Conservation (phyloP, 1,140 invertebrate genomes). For the Aphaenogaster ashmeadi region DNA sequence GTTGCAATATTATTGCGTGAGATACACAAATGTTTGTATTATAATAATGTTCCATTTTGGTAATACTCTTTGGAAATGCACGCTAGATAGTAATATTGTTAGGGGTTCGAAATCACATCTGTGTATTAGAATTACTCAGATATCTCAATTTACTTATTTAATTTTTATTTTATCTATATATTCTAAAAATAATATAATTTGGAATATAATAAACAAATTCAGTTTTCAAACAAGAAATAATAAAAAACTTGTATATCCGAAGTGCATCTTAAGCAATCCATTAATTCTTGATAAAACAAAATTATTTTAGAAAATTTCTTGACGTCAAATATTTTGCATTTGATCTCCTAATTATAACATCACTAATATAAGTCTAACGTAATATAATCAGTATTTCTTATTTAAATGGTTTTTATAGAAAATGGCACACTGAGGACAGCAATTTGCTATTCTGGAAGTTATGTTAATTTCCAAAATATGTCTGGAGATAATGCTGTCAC, state of each 20-base stretch:
- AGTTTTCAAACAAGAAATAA: neutral
- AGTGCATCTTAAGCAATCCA: neutral
- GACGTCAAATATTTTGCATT: neutral
- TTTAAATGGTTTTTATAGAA: neutral
- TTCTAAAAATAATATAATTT: slow-evolving; percentile 9
- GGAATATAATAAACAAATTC: neutral
- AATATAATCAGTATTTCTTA: neutral
- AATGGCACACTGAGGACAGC: neutral
- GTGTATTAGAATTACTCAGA: neutral
- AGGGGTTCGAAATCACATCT: neutral
- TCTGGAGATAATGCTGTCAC: neutral
- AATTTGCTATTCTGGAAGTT: neutral
- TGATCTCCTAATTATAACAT: neutral
- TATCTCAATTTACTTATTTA: slow-evolving; percentile 5
- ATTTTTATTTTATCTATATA: slow-evolving; percentile 11
- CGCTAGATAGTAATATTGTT: slow-evolving; percentile 1
- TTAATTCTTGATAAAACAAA: neutral
- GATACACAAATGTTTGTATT: slow-evolving; percentile 20
- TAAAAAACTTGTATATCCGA: neutral
- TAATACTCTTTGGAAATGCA: neutral
- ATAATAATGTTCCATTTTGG: neutral
- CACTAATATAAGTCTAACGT: neutral
- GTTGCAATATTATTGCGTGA: neutral
- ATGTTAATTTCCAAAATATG: neutral
- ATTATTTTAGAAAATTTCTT: neutral